These are phyloP conservation scores for Rhopilema esculentum DNA, from an alignment of 30 jellyfish, hydroid and myxozoan genomes.

Conservation along the genomic window DNA sequence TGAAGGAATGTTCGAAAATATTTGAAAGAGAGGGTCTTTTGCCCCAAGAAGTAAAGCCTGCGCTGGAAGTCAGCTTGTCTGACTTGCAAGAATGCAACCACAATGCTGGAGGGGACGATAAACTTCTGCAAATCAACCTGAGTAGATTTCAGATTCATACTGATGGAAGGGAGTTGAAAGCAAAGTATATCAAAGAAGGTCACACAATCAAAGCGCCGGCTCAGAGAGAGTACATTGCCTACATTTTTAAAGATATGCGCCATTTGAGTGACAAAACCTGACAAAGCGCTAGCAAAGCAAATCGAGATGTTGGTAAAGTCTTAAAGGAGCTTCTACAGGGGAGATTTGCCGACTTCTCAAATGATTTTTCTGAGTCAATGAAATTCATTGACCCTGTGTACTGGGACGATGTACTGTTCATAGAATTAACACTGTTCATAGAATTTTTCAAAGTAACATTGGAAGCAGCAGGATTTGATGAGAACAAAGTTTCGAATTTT, in stretches of 20 bases:
- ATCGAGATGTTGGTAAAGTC: slow-evolving; percentile 1
- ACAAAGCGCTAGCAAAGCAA: slow-evolving; percentile 28
- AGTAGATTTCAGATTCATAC: background rate
- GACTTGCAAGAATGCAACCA: slow-evolving; percentile 40
- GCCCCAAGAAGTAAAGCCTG: slow-evolving; percentile 48
- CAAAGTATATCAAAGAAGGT: slow-evolving; percentile 1
- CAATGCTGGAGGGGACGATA: slow-evolving; percentile 22
- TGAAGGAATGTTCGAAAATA: slow-evolving; percentile 39
- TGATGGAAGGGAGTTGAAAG: background rate
- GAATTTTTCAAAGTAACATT: slow-evolving; percentile 38
- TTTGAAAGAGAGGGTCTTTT: slow-evolving; percentile 73
- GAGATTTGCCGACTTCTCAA: slow-evolving; percentile 8
- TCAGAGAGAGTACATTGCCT: slow-evolving; percentile 6
- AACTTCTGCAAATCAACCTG: slow-evolving; percentile 26
- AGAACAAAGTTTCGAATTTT: slow-evolving; percentile 6
- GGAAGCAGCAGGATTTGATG: slow-evolving; percentile 21
- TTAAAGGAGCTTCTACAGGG: slow-evolving; percentile 8
- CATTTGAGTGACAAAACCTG: slow-evolving; percentile 1
- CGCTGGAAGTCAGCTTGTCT: slow-evolving; percentile 9
- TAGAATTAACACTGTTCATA: background rate
- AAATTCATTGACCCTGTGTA: slow-evolving; percentile 2
- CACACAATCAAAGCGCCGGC: slow-evolving; percentile 15
- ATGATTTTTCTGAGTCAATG: background rate
- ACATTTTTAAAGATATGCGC: slow-evolving; percentile 9
- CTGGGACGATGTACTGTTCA: slow-evolving; percentile 30